Evolutionary conservation across 2,797 vertebrate genomes (phyloP).

Genomic region (Benthosema pterotum): DNA sequence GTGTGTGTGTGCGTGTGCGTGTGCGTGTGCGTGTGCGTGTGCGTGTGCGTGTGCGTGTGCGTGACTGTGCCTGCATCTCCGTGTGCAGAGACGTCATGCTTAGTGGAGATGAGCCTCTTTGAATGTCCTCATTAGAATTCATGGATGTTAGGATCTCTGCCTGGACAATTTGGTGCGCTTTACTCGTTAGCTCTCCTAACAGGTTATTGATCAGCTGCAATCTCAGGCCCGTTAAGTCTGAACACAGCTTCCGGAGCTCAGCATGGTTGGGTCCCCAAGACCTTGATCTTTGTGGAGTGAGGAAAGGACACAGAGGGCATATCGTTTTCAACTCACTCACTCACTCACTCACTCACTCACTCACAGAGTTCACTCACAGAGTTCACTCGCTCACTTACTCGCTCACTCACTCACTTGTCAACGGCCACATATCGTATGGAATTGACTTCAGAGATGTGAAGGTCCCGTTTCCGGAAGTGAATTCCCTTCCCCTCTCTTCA

Average conservation of each 20-base stretch:
- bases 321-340: constrained; percentile 11
- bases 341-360: constrained; percentile 3
- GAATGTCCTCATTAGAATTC: constrained; percentile 74
- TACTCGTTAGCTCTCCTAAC: constrained; percentile 68
- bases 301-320: constrained; percentile 44
- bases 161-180: constrained; percentile 56
- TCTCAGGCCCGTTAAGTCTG: constrained; percentile 57
- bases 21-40: neutral
- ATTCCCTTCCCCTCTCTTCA: too few species aligned
- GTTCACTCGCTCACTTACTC: neutral
- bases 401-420: neutral
- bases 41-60: too few species aligned
- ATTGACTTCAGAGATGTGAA: too few species aligned
- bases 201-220: constrained; percentile 73
- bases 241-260: constrained; percentile 37
- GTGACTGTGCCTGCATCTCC: neutral
- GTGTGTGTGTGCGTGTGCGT: too few species aligned
- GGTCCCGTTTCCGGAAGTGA: too few species aligned
- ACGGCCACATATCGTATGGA: neutral
- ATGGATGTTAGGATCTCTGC: constrained; percentile 55
- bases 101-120: constrained; percentile 39
- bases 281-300: constrained; percentile 34
- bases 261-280: neutral
- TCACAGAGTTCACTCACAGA: constrained; percentile 1
- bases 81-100: constrained; percentile 35